Evolutionary conservation across 1,140 invertebrate genomes (phyloP).

Genomic region (Magallana ariakensis): DNA sequence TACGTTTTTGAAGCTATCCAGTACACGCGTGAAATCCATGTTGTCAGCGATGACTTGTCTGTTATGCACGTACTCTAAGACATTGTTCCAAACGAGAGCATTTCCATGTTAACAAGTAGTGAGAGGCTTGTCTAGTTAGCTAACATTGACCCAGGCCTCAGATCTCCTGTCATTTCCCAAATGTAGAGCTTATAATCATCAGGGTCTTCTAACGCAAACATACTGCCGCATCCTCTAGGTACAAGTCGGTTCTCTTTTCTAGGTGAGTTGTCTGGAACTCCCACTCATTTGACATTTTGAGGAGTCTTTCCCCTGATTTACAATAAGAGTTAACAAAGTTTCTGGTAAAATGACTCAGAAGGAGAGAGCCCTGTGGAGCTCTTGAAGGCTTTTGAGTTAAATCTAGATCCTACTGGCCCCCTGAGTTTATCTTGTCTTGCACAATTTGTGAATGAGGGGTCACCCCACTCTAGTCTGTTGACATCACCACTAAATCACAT

Average conservation of each 20-base stretch:
- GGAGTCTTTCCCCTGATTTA: not conserved
- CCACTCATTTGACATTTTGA: constrained; percentile 4
- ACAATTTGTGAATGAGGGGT: not conserved
- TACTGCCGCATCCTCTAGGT: not conserved
- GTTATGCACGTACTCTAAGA: constrained; percentile 20
- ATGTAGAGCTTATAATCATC: constrained; percentile 5
- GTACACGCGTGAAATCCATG: constrained; percentile 27
- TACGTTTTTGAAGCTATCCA: not conserved
- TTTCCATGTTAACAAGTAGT: constrained; percentile 27
- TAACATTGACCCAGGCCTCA: constrained; percentile 19
- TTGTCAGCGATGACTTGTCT: constrained; percentile 16
- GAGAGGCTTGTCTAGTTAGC: constrained; percentile 28
- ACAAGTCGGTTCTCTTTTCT: constrained; percentile 7
- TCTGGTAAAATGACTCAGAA: not conserved
- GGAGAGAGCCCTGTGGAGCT: not conserved
- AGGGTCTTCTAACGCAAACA: constrained; percentile 21
- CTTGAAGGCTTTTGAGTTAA: not conserved
- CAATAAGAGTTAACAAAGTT: not conserved
- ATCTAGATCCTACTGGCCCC: not conserved
- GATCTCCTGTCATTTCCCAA: constrained; percentile 22
- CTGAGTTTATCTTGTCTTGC: constrained; percentile 1
- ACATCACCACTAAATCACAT: not conserved
- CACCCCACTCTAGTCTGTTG: not conserved
- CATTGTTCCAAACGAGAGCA: constrained; percentile 25
- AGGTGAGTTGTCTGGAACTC: constrained; percentile 27